phyloP scores from a whole-genome alignment of 2,113 vertebrate species.

The Chaetops frenatus region DNA sequence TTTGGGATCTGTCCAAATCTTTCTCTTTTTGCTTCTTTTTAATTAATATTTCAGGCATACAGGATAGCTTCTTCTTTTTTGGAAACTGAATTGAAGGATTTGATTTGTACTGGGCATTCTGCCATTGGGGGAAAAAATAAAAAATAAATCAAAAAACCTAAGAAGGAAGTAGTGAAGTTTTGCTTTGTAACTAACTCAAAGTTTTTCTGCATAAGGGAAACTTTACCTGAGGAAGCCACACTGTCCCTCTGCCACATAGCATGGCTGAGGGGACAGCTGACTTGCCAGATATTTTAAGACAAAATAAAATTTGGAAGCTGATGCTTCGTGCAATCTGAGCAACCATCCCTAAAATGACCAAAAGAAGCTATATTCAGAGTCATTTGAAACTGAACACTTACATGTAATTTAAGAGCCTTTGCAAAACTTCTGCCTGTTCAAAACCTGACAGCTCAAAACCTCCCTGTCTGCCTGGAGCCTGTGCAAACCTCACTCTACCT shows the following conservation, averaged over 20 bases:
- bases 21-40: conserved; percentile 4
- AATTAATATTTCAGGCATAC: conserved; percentile 35
- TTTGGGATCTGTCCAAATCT: conserved; percentile 51
- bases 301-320: not conserved
- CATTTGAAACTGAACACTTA: not conserved
- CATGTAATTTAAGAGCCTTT: not conserved
- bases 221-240: not conserved
- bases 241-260: not conserved
- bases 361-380: not conserved
- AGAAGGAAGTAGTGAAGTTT: not conserved
- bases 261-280: not conserved
- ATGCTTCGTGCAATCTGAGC: not conserved
- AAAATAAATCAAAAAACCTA: not conserved
- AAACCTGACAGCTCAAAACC: not conserved
- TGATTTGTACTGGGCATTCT: conserved; percentile 23
- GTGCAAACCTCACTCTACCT: not conserved
- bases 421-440: not conserved
- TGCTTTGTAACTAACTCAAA: not conserved
- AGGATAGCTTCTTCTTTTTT: not conserved
- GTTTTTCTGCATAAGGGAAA: not conserved
- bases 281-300: not conserved
- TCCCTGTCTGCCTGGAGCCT: not conserved
- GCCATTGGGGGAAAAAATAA: not conserved
- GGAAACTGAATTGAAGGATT: not conserved
- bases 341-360: not conserved